Evolutionary conservation across 2,888 invertebrate species (phyloP).

Genomic region (Spisula subtruncata): DNA sequence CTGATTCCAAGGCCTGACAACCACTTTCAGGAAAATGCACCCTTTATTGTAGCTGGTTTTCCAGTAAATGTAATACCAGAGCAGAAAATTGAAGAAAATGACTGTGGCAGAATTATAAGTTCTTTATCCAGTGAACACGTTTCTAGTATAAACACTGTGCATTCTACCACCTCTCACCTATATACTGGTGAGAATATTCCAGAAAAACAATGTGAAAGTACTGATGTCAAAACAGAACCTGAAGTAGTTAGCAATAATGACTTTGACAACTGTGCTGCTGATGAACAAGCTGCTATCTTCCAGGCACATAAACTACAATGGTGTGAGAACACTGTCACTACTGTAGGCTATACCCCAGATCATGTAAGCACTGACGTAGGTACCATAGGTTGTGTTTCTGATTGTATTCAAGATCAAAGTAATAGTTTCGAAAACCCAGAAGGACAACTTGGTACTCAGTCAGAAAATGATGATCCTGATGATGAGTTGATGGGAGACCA

Average conservation of each 20-base stretch:
- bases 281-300: not conserved
- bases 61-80: not conserved
- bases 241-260: not conserved
- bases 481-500: not conserved
- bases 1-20: not conserved
- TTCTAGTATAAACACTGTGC: not conserved
- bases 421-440: not conserved
- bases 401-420: not conserved
- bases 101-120: not conserved
- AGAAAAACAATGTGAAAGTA: not conserved
- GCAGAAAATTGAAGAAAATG: not conserved
- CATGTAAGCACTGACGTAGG: not conserved
- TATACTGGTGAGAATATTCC: not conserved
- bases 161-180: not conserved
- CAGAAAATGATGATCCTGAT: not conserved
- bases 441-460: not conserved
- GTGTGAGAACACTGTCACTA: not conserved
- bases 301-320: not conserved
- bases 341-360: not conserved
- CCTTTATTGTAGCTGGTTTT: not conserved
- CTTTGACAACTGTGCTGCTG: not conserved
- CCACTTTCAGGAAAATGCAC: not conserved
- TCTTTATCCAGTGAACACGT: not conserved
- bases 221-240: not conserved
- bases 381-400: not conserved